A percentile compares a stretch with the other conserved stretches of the same genome.
These are phyloP conservation scores for Bovichtus variegatus DNA, from an alignment of 2,797 vertebrate genomes.

Conservation along the genomic window DNA sequence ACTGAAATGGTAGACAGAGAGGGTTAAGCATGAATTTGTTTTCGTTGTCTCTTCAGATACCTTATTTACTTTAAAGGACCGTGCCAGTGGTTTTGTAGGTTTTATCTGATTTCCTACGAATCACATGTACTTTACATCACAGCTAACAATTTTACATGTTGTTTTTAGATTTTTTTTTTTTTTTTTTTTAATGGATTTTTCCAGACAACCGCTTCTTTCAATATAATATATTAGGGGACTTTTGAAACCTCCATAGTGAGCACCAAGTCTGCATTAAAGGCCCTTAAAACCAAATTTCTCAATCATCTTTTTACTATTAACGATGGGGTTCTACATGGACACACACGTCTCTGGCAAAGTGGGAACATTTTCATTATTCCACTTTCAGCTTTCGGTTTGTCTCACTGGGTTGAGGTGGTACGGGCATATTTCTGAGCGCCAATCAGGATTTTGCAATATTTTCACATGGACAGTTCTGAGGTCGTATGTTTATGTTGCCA, in stretches of 20 bases:
- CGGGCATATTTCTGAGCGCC: not conserved
- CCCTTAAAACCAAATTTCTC: not conserved
- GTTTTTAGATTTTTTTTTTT: not conserved
- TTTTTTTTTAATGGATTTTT: not conserved
- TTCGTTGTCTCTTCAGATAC: slow-evolving; percentile 23
- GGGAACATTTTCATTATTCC: not conserved
- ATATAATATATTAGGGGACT: not conserved
- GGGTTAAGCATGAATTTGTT: slow-evolving; percentile 78
- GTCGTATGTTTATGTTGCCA: not conserved
- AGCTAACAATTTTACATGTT: not conserved
- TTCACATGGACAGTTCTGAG: not conserved
- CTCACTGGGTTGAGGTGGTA: not conserved
- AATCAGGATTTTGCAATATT: not conserved
- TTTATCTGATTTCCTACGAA: not conserved
- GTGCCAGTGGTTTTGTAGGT: slow-evolving; percentile 21
- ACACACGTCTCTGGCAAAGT: not conserved
- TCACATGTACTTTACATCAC: not conserved
- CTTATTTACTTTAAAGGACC: slow-evolving; percentile 25
- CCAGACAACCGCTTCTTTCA: not conserved
- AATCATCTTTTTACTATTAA: not conserved
- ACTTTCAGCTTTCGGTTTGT: not conserved
- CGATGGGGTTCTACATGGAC: no score
- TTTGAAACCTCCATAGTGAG: not conserved
- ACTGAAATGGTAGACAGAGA: slow-evolving; percentile 29
- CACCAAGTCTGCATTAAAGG: slow-evolving; percentile 1